phyloP scores from a whole-genome alignment of 2,797 vertebrate genomes.

The Ctenosaura bakeri region DNA sequence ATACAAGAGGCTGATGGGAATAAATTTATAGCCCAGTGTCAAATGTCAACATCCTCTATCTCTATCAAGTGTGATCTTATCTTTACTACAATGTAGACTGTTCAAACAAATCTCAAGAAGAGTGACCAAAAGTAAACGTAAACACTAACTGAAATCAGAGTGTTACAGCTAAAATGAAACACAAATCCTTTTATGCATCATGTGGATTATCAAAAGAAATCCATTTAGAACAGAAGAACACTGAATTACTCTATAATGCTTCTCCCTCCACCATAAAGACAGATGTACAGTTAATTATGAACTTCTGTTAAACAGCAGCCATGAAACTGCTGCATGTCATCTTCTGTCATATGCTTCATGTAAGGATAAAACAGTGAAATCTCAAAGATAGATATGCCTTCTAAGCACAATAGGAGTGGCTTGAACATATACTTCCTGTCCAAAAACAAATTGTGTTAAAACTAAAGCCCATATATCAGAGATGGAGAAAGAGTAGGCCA shows the following conservation, averaged over 20 bases:
- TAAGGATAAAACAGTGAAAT: not conserved
- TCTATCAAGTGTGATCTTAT: constrained; percentile 52
- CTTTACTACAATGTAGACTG: constrained; percentile 43
- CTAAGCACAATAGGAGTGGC: not conserved
- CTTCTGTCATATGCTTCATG: constrained; percentile 30
- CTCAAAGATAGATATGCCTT: constrained; percentile 2
- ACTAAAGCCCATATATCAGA: not conserved
- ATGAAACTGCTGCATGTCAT: not conserved
- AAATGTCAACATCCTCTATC: constrained; percentile 51
- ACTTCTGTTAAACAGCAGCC: constrained; percentile 34
- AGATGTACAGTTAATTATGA: not conserved
- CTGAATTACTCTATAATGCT: constrained; percentile 29
- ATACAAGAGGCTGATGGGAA: constrained; percentile 47
- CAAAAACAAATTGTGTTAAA: not conserved
- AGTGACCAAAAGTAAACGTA: not conserved
- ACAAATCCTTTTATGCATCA: constrained; percentile 29
- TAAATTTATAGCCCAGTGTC: constrained; percentile 62
- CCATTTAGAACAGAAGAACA: constrained; percentile 44
- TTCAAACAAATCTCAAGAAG: constrained; percentile 45
- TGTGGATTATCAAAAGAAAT: not conserved
- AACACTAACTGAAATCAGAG: not conserved
- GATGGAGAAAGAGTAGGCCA: not conserved
- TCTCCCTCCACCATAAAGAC: constrained; percentile 21
- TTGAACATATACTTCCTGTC: not conserved
- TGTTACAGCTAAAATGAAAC: constrained; percentile 47